Conservation (phyloP, 1,140 invertebrate genomes). For the Pseudomyrmex flavicornis region DNA sequence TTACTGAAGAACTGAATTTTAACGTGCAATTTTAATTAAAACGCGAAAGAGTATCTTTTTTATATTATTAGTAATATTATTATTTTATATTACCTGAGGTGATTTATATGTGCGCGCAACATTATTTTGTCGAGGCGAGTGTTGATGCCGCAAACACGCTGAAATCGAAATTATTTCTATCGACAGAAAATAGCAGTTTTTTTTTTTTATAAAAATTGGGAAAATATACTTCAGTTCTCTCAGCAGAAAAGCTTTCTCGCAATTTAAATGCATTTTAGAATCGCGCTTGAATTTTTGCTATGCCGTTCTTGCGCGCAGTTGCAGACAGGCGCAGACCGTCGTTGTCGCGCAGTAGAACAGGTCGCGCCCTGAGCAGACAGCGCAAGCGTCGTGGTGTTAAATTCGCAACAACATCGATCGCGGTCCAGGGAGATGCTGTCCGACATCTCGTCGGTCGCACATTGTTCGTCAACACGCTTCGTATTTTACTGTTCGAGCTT, state of each 20-base stretch:
- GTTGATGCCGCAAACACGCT: neutral
- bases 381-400: constrained; percentile 70
- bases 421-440: constrained; percentile 72
- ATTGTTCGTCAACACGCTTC: constrained; percentile 11
- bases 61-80: neutral
- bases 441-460: constrained; percentile 53
- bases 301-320: constrained; percentile 20
- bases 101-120: neutral
- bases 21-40: neutral
- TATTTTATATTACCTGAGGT: neutral
- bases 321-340: constrained; percentile 23
- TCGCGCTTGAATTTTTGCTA: constrained; percentile 25
- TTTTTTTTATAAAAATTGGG: constrained; percentile 27
- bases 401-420: constrained; percentile 76
- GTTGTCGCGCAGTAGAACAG: neutral
- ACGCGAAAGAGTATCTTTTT: neutral
- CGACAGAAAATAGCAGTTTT: constrained; percentile 1
- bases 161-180: constrained; percentile 1
- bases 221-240: constrained; percentile 39
- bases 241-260: constrained; percentile 3
- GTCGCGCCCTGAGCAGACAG: constrained; percentile 16
- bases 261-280: constrained; percentile 28
- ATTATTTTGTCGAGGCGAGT: neutral
- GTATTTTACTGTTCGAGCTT: constrained; percentile 51
- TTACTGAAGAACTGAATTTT: neutral